Conservation (phyloP, 2,888 invertebrate species). For the Thymelicus sylvestris region DNA sequence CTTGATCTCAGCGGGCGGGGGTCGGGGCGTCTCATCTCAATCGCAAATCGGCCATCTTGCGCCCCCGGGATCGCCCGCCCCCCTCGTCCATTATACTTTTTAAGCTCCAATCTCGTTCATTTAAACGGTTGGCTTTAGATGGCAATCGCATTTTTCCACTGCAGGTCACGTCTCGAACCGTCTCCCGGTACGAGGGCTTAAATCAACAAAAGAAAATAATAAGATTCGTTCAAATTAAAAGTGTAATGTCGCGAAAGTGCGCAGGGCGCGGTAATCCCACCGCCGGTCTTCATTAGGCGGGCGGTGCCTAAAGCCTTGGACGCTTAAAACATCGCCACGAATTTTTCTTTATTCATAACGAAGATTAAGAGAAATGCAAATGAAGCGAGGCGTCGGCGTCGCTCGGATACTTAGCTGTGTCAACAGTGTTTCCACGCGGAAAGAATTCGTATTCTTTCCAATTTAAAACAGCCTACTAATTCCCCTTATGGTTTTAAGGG, state of each 20-base stretch:
- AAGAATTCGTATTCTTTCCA: conserved; percentile 31
- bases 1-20: conserved; percentile 73
- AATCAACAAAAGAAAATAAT: conserved; percentile 89
- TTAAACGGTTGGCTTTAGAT: conserved; percentile 89
- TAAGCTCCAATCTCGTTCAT: conserved; percentile 90
- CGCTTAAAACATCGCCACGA: conserved; percentile 76
- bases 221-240: conserved; percentile 90
- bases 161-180: conserved; percentile 87
- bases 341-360: conserved; percentile 85
- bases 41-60: conserved; percentile 85
- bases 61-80: conserved; percentile 77
- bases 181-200: conserved; percentile 86
- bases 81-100: conserved; percentile 88
- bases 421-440: conserved; percentile 59
- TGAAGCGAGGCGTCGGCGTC: conserved; percentile 71
- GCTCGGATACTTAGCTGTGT: conserved; percentile 82
- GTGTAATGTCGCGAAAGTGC: conserved; percentile 86
- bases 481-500: conserved; percentile 6
- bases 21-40: conserved; percentile 80
- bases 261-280: conserved; percentile 70
- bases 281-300: conserved; percentile 78
- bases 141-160: conserved; percentile 89
- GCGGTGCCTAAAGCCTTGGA: conserved; percentile 62
- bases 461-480: conserved; percentile 26
- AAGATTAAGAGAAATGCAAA: conserved; percentile 84